phyloP scores from a whole-genome alignment of 2,888 invertebrate species.

The Salticus scenicus region DNA sequence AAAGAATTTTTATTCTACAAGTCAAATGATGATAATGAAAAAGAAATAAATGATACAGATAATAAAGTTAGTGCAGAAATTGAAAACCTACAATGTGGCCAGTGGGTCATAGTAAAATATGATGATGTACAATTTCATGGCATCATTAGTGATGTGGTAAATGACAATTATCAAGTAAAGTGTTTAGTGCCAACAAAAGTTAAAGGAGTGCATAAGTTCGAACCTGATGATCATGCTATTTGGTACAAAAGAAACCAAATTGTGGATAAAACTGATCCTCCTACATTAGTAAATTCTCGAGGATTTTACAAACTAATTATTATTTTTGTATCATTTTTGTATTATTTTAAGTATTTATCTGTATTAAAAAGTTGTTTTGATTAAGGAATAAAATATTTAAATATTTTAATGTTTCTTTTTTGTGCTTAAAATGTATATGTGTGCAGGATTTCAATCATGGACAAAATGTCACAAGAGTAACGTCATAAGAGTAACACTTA shows the following conservation, averaged over 20 bases:
- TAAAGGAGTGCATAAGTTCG: neutral
- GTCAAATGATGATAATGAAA: neutral
- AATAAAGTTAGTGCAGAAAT: neutral
- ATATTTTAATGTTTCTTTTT: neutral
- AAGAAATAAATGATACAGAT: neutral
- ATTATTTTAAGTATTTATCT: neutral
- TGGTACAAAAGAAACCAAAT: neutral
- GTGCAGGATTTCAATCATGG: neutral
- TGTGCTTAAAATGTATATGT: neutral
- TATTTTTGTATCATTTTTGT: too few species aligned
- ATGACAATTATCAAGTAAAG: neutral
- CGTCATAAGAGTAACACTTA: neutral
- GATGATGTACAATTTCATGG: neutral
- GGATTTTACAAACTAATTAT: neutral
- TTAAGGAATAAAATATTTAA: too few species aligned
- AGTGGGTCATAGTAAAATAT: neutral
- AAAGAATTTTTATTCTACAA: neutral
- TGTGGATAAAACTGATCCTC: neutral
- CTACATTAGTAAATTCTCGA: neutral
- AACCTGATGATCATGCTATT: neutral
- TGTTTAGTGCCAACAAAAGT: conserved; percentile 13
- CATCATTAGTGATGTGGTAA: neutral
- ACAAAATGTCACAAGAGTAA: conserved; percentile 8
- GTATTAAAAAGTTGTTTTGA: neutral
- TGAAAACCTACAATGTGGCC: neutral